These are phyloP conservation scores for Arnoldichthys spilopterus DNA, from an alignment of 2,797 vertebrate genomes.

Conservation along the genomic window DNA sequence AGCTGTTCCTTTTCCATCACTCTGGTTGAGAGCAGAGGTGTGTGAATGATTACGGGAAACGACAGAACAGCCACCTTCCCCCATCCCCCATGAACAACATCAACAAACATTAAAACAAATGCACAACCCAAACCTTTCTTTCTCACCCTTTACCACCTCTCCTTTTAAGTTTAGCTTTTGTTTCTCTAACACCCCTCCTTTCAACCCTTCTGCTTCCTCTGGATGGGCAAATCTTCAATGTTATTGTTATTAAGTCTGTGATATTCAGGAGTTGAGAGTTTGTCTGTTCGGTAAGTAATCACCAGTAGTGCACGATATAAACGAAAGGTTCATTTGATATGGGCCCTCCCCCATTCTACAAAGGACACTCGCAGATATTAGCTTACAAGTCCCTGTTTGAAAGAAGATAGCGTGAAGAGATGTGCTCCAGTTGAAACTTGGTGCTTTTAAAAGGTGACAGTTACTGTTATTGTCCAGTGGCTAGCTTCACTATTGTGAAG, in stretches of 20 bases:
- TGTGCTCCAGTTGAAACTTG: slow-evolving; percentile 3
- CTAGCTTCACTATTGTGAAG: slow-evolving; percentile 17
- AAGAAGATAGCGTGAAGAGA: slow-evolving; percentile 24
- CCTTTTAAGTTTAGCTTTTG: background rate
- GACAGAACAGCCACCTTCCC: slow-evolving; percentile 18
- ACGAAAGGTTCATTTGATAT: slow-evolving; percentile 33
- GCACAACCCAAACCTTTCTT: slow-evolving; percentile 24
- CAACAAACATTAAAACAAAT: slow-evolving; percentile 52
- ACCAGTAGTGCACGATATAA: slow-evolving; percentile 31
- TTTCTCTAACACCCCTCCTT: background rate
- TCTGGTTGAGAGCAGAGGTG: slow-evolving; percentile 46
- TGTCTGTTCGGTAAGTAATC: slow-evolving; percentile 30
- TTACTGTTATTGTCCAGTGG: slow-evolving; percentile 35
- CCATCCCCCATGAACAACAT: slow-evolving; percentile 33
- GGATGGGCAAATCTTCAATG: slow-evolving; percentile 24
- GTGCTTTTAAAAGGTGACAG: slow-evolving; percentile 11
- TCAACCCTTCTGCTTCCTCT: slow-evolving; percentile 7
- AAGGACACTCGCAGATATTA: slow-evolving; percentile 29
- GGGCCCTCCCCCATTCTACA: background rate
- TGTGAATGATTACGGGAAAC: slow-evolving; percentile 60
- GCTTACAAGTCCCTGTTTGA: slow-evolving; percentile 33
- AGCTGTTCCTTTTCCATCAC: slow-evolving; percentile 72
- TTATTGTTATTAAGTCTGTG: slow-evolving; percentile 42
- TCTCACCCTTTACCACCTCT: background rate
- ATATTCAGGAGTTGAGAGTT: slow-evolving; percentile 24